Percentiles rank a stretch among this genome's conserved stretches.
phyloP scores from a whole-genome alignment of 2,113 vertebrate species.

The Castor canadensis region DNA sequence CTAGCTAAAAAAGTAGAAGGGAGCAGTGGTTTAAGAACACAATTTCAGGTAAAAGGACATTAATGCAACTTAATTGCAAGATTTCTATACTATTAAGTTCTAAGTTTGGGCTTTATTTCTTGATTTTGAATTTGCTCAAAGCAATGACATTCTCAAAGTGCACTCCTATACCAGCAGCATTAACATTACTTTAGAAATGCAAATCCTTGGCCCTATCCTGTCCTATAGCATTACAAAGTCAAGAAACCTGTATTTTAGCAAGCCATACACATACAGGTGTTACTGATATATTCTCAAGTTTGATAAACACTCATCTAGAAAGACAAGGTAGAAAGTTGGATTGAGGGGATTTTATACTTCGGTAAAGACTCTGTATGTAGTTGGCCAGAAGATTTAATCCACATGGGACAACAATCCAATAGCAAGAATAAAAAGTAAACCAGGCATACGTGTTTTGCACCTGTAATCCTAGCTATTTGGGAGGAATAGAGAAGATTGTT shows the following conservation, averaged over 20 bases:
- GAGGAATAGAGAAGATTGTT: no score
- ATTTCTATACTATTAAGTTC: not conserved
- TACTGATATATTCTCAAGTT: not conserved
- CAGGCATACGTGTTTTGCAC: no score
- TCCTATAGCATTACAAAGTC: not conserved
- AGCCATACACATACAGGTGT: not conserved
- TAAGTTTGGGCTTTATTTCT: not conserved
- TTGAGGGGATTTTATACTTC: not conserved
- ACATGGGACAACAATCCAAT: not conserved
- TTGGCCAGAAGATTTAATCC: not conserved
- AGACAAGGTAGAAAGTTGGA: not conserved
- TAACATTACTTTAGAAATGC: not conserved
- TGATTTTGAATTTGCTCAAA: slow-evolving; percentile 10
- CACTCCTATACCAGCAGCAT: not conserved
- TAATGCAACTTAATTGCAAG: not conserved
- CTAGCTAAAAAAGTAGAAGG: not conserved
- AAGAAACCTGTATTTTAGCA: not conserved
- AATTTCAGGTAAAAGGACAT: not conserved
- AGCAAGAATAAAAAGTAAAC: no score
- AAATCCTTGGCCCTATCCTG: not conserved
- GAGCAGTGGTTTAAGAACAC: not conserved
- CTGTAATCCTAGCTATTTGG: no score
- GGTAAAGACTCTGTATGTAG: not conserved
- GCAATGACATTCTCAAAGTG: not conserved
- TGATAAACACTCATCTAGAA: not conserved